These are phyloP conservation scores for Bungarus multicinctus DNA, from an alignment of 2,113 vertebrate species.

Conservation along the genomic window DNA sequence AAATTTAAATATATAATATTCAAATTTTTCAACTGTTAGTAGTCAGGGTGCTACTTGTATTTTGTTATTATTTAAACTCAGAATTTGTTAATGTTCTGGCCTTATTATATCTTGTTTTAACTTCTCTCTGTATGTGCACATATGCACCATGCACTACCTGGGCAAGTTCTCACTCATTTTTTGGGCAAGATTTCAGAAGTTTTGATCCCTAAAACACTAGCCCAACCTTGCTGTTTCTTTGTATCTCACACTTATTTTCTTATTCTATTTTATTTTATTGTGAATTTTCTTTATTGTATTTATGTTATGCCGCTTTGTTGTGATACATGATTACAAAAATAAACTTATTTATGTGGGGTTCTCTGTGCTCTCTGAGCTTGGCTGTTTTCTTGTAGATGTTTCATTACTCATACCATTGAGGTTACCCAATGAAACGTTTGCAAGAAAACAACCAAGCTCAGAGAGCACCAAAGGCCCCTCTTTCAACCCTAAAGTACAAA, in stretches of 20 bases:
- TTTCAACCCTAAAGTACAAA: neutral
- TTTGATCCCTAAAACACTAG: neutral
- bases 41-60: neutral
- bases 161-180: neutral
- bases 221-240: neutral
- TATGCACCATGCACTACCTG: no score
- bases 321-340: neutral
- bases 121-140: neutral
- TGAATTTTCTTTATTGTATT: neutral
- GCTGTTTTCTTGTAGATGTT: neutral
- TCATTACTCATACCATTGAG: neutral
- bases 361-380: neutral
- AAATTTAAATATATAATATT: neutral
- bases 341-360: neutral
- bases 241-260: neutral
- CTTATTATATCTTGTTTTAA: neutral
- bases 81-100: neutral
- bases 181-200: neutral
- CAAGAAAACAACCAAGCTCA: neutral
- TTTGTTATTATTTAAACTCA: neutral
- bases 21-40: neutral
- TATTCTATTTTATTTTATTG: neutral
- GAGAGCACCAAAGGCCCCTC: neutral
- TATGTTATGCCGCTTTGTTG: neutral
- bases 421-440: neutral